phyloP scores from a whole-genome alignment of 2,888 invertebrate genomes.

The Theretra japonica region DNA sequence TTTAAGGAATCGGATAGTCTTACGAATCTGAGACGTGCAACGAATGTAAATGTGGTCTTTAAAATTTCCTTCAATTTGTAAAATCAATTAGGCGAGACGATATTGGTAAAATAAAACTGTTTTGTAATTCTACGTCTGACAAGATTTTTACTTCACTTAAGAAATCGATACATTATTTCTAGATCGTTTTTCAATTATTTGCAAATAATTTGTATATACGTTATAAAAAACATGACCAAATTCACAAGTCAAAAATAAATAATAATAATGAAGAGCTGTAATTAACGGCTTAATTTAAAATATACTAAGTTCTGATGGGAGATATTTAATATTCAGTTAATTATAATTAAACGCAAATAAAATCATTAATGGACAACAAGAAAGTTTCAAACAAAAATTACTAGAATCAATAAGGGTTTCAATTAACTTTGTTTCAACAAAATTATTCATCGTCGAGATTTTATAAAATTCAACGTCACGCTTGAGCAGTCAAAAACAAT shows the following conservation, averaged over 20 bases:
- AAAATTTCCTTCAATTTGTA: constrained; percentile 67
- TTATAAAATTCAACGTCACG: constrained; percentile 74
- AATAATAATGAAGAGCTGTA: background rate
- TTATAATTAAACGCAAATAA: constrained; percentile 19
- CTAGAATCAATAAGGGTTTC: constrained; percentile 64
- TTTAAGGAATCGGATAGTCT: constrained; percentile 39
- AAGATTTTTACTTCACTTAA: background rate
- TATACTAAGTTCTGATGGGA: background rate
- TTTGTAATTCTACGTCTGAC: background rate
- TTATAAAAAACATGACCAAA: no score
- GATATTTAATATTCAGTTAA: background rate
- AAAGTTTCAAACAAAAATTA: constrained; percentile 46
- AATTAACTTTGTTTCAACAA: constrained; percentile 68
- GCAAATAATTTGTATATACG: background rate
- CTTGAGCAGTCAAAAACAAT: constrained; percentile 83
- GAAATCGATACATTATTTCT: background rate
- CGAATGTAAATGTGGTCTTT: constrained; percentile 68
- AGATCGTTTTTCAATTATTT: background rate
- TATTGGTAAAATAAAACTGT: constrained; percentile 34
- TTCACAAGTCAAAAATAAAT: background rate
- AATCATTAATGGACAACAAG: constrained; percentile 39
- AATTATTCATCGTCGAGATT: constrained; percentile 79
- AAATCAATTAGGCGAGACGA: constrained; percentile 72
- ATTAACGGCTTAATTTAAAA: background rate
- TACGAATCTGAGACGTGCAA: constrained; percentile 60